These are phyloP conservation scores for Ramazzottius varieornatus DNA, from an alignment of 2,888 invertebrate species.

Conservation along the genomic window DNA sequence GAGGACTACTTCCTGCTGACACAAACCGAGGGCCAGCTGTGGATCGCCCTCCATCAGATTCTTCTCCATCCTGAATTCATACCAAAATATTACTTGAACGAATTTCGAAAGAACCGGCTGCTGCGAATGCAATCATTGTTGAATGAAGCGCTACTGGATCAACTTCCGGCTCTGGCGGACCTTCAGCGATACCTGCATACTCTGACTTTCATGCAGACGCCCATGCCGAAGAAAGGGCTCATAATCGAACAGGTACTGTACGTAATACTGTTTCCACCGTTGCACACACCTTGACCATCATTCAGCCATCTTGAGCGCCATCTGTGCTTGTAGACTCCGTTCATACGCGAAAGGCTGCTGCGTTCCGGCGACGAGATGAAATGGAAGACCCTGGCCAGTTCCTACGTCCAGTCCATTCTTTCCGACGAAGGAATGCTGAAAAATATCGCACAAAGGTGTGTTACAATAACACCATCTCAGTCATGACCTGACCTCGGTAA, in stretches of 20 bases:
- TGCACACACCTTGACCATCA: no score
- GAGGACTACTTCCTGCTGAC: background rate
- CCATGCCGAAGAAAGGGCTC: background rate
- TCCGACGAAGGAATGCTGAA: background rate
- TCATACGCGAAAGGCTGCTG: background rate
- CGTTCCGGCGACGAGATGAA: background rate
- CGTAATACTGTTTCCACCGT: no score
- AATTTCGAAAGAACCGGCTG: background rate
- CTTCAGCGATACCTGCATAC: background rate
- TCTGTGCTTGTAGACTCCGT: background rate
- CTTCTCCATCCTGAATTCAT: background rate
- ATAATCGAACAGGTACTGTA: background rate
- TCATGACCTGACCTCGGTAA: no score
- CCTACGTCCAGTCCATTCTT: background rate
- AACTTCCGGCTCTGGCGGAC: background rate
- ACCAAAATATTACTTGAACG: background rate
- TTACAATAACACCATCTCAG: background rate
- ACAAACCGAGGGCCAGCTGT: background rate
- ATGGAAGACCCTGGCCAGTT: background rate
- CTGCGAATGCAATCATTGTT: background rate
- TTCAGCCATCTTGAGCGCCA: no score
- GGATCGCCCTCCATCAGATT: background rate
- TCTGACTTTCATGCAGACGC: background rate
- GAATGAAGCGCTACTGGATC: background rate
- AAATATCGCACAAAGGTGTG: background rate